Base-by-base conservation (phyloP, 2,888 invertebrate species). In the Aelia acuminata region DNA sequence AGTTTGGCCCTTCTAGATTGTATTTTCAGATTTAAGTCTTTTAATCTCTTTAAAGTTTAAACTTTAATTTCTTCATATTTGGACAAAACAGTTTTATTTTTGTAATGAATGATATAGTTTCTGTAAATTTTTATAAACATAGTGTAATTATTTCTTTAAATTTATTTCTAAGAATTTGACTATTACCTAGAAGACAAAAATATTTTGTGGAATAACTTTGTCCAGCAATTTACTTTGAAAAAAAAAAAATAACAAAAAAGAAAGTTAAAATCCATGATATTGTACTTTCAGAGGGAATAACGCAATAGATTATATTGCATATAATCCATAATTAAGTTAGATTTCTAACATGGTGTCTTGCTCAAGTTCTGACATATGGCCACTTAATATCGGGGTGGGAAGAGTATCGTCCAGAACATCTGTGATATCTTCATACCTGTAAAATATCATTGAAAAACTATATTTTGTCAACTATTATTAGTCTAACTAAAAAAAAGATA, bases 351-450 rank as follows among this genome's bases (percentile, higher is more conserved):
- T 90, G 26, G 89, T 89, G 87, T 90, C 91, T 47, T 90, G 90
- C n/a, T 91, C 90, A 70, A 91, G 87, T 75, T 91, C 90, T 1
- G 90, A 89, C 49, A 91, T 89, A 85, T 90, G 90, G 88, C 90
- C 90, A 20, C 89, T 89, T 0, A 90, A 89, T 4, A 91, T 88
- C 0, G 90, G 90, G 11, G 89, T 89, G 13, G 90, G 90, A 39
- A 91, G 88, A 8, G 90, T 86, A 87, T 91, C 90, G 43, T 91
- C 91, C n/a, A 91, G 89, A 35, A 91, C 89, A 31, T 90, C 91
- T 3, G 90, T 90, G 53, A 91, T 90, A 85, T 91, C 90, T 13
- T 91, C 91, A 48, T 90, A 91, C 87, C 91, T 91, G 89, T 85
- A 49, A 49, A 49, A 85, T 31, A 26, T 31, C 18, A 26, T 20